A percentile compares a stretch with the other conserved stretches of the same genome.
phyloP scores from a whole-genome alignment of 2,888 invertebrate species.

The Dolichomitus sp. region DNA sequence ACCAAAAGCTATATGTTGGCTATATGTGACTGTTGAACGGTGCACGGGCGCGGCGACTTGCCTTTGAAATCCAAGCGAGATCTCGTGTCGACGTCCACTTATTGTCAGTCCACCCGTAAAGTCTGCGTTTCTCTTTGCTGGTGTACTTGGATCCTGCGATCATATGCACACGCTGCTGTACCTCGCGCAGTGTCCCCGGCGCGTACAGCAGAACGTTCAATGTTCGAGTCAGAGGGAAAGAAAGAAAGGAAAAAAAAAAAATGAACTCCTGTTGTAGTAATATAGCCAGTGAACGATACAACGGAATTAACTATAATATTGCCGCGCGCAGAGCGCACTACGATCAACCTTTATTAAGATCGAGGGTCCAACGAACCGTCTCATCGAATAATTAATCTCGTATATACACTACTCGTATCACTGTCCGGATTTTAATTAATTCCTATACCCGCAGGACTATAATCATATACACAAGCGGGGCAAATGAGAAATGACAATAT shows the following conservation, averaged over 20 bases:
- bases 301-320: conserved; percentile 56
- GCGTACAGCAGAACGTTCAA: conserved; percentile 38
- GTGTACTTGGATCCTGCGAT: conserved; percentile 9
- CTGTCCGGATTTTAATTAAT: conserved; percentile 55
- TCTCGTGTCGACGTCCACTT: conserved; percentile 68
- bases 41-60: conserved; percentile 60
- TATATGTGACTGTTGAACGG: conserved; percentile 49
- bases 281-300: conserved; percentile 31
- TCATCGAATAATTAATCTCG: conserved; percentile 65
- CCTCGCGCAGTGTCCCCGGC: background rate
- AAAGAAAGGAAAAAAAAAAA: conserved; percentile 12
- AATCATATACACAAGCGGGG: conserved; percentile 22
- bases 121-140: conserved; percentile 56
- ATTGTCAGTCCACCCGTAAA: conserved; percentile 68
- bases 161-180: conserved; percentile 19
- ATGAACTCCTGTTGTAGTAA: conserved; percentile 12
- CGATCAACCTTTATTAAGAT: conserved; percentile 63
- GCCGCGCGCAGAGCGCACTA: conserved; percentile 23
- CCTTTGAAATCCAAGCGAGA: conserved; percentile 68
- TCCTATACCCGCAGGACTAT: conserved; percentile 18
- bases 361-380: conserved; percentile 61
- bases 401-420: conserved; percentile 29
- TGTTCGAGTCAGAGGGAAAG: conserved; percentile 38
- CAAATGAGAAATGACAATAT: conserved; percentile 41
- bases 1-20: background rate